Evolutionary conservation across 1,140 invertebrate species (phyloP), one percentile per base, ranked within the genome.

Genomic region (Dermatophagoides farinae): DNA sequence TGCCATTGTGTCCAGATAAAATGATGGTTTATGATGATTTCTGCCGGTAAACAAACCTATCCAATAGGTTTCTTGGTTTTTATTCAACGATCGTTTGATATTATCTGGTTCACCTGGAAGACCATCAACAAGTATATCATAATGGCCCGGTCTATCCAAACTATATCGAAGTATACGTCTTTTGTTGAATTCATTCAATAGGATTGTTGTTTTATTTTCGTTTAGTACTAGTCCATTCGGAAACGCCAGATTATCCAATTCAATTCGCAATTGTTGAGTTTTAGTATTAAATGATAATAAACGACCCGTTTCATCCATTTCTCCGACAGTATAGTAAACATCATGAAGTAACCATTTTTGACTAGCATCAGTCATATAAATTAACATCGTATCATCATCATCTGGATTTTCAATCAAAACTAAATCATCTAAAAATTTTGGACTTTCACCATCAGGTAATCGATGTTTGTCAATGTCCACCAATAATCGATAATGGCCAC

Each of bases 81-180:
- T 12, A 57, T 51, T 70, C 20, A 74, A 77, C 67, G 82, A 81
- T 0, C 72, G 71, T 47, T 82, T 76, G 39, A 88, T 70, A 70
- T 88, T 89, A 70, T 91, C 86, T 18, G 85, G 83, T 9, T 76
- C 58, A 66, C 86, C 86, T 51, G 86, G 85, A 60, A 91, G 72
- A 51, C 80, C 81, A 67, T 83, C 79, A 16, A 81, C 66, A 66
- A 88, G 83, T 0, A 85, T 71, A 67, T 87, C 85, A 4, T 69
- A 68, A 61, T 76, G 74, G n/a, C 85, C 85, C 61, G 83, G 84
- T 1, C 77, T 72, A 16, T 86, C 79, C 47, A 88, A 68, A 69
- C 85, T 77, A 72, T 86, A 82, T 68, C 85, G 82, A 39, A 75
- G 64, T 62, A 81, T 66, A n/a, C 25, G 37, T 54, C 52, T 50